These are phyloP conservation scores for Plemyria rubiginata DNA, from an alignment of 2,888 invertebrate genomes.

Conservation along the genomic window DNA sequence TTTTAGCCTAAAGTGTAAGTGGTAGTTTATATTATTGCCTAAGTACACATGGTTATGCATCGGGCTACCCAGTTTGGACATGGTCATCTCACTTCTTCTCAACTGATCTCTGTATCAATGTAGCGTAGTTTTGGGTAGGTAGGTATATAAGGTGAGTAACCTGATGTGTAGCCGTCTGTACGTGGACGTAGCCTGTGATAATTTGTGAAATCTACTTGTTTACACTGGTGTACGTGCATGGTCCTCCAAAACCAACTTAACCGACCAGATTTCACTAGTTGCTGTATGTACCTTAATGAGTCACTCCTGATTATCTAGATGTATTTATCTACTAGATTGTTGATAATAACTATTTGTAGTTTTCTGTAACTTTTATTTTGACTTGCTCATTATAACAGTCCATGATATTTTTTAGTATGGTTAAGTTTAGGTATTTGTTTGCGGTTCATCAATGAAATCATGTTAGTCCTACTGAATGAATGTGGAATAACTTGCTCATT, in stretches of 20 bases:
- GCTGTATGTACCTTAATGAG: neutral
- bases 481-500: neutral
- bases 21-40: conserved; percentile 14
- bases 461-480: neutral
- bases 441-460: neutral
- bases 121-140: too few relatives aligned
- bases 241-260: too few relatives aligned
- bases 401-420: neutral
- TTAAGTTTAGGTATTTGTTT: neutral
- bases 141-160: too few relatives aligned
- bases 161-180: too few relatives aligned
- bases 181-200: neutral
- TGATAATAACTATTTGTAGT: neutral
- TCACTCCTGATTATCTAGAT: neutral
- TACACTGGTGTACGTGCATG: too few relatives aligned
- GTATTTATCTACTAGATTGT: too few relatives aligned
- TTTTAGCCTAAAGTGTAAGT: conserved; percentile 13
- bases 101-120: too few relatives aligned
- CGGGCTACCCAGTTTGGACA: too few relatives aligned
- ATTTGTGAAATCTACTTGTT: too few relatives aligned
- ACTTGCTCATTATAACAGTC: neutral
- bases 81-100: too few relatives aligned
- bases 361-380: neutral
- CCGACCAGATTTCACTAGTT: neutral
- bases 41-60: neutral